Conservation (phyloP, 2,113 vertebrate genomes). For the Oncorhynchus tshawytscha region DNA sequence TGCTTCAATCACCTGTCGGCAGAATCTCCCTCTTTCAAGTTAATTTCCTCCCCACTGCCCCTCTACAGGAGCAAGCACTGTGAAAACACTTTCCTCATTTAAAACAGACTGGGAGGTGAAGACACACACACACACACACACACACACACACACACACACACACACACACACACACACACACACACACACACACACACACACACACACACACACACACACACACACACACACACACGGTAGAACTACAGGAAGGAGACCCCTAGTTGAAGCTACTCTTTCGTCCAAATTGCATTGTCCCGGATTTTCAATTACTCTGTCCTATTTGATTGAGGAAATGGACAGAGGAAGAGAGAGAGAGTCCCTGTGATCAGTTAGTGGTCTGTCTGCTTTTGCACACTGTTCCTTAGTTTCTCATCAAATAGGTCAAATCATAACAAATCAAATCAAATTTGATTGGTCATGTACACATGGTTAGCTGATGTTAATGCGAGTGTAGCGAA, state of each 20-base stretch:
- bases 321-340: not conserved
- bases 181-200: slow-evolving; percentile 10
- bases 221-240: fast-evolving
- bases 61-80: slow-evolving; percentile 61
- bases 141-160: slow-evolving; percentile 2
- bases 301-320: slow-evolving; percentile 1
- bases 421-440: not conserved
- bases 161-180: not conserved
- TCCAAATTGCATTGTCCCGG: not conserved
- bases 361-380: not conserved
- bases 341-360: not conserved
- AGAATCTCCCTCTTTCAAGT: slow-evolving; percentile 69
- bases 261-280: not conserved
- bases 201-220: slow-evolving; percentile 2
- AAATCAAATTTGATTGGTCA: not conserved
- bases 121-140: not conserved
- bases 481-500: too few species aligned
- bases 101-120: slow-evolving; percentile 29
- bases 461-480: too few species aligned
- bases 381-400: not conserved
- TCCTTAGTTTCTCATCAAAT: not conserved
- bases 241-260: not conserved
- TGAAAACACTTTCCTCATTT: slow-evolving; percentile 60
- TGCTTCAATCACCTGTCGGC: slow-evolving; percentile 71
- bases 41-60: slow-evolving; percentile 67